A percentile compares a stretch with the other conserved stretches of the same genome.
These are phyloP conservation scores for Drosophila borborema DNA, from an alignment of 2,888 invertebrate genomes.

Conservation along the genomic window DNA sequence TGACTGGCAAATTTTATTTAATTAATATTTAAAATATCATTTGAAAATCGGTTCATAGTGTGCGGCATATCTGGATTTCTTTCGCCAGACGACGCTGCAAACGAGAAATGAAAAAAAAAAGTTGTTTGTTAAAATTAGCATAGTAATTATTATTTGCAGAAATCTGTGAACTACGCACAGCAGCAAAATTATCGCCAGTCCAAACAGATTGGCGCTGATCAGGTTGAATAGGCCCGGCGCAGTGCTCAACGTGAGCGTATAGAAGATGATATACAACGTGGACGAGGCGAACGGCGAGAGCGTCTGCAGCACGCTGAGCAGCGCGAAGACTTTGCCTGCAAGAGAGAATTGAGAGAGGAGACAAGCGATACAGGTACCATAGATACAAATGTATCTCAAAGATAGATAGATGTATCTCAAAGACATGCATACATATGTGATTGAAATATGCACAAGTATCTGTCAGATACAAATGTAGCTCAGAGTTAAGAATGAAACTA, in stretches of 20 bases:
- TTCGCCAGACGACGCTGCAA: conserved; percentile 67
- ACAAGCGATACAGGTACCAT: not conserved
- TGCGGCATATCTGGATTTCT: conserved; percentile 49
- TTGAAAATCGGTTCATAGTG: conserved; percentile 66
- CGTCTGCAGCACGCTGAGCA: conserved; percentile 88
- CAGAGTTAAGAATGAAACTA: not conserved
- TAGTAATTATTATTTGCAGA: not conserved
- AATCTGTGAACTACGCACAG: conserved; percentile 59
- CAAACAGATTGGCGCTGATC: conserved; percentile 85
- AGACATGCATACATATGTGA: not conserved
- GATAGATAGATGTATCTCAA: not conserved
- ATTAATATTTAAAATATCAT: conserved; percentile 24
- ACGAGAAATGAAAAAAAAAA: not conserved
- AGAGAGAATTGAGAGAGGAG: conserved; percentile 1
- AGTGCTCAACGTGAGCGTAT: conserved; percentile 86
- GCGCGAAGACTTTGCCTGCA: conserved; percentile 88
- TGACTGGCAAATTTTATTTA: conserved; percentile 23
- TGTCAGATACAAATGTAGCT: not conserved
- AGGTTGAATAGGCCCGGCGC: conserved; percentile 88
- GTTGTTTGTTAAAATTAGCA: conserved; percentile 3
- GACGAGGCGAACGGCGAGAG: conserved; percentile 87
- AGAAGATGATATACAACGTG: conserved; percentile 88
- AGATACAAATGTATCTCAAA: not conserved
- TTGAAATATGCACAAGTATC: not conserved
- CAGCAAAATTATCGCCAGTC: conserved; percentile 64